These are phyloP conservation scores for Phalacrocorax brasilianus DNA, from an alignment of 2,113 vertebrate genomes.

Conservation along the genomic window DNA sequence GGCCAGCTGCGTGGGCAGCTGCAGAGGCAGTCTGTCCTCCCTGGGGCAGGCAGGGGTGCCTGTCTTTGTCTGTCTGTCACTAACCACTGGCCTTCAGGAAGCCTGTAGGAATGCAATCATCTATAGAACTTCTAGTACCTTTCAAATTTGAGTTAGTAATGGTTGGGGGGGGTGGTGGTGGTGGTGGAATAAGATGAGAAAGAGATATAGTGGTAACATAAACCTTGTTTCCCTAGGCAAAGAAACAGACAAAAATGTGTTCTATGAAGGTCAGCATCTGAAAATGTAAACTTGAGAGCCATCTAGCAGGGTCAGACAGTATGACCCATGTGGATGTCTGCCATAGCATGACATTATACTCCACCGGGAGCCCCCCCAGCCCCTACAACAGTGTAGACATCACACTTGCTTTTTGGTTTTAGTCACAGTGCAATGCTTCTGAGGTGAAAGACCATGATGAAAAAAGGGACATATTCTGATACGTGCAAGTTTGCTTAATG, in stretches of 20 bases:
- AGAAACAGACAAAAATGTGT: not conserved
- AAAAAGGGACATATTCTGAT: not conserved
- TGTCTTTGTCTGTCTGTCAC: not conserved
- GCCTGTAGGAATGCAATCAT: accelerated
- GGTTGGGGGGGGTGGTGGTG: too few species aligned
- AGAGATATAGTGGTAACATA: not conserved
- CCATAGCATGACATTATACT: not conserved
- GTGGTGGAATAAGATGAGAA: not conserved
- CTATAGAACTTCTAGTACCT: not conserved
- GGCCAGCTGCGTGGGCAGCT: not conserved
- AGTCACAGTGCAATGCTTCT: not conserved
- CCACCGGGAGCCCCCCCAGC: not conserved
- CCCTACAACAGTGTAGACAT: not conserved
- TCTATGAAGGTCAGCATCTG: not conserved
- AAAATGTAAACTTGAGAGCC: not conserved
- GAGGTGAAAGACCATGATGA: not conserved
- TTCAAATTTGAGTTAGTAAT: not conserved
- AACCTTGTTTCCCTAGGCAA: not conserved
- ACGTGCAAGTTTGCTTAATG: not conserved
- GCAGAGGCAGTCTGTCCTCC: not conserved
- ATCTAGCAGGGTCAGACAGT: not conserved
- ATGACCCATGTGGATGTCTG: too few species aligned
- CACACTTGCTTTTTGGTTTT: not conserved
- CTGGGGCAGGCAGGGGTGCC: not conserved
- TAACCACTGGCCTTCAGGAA: not conserved